Evolutionary conservation across 1,140 invertebrate genomes (phyloP), one percentile per base, ranked within the genome.

Genomic region (Goniozus legneri): DNA sequence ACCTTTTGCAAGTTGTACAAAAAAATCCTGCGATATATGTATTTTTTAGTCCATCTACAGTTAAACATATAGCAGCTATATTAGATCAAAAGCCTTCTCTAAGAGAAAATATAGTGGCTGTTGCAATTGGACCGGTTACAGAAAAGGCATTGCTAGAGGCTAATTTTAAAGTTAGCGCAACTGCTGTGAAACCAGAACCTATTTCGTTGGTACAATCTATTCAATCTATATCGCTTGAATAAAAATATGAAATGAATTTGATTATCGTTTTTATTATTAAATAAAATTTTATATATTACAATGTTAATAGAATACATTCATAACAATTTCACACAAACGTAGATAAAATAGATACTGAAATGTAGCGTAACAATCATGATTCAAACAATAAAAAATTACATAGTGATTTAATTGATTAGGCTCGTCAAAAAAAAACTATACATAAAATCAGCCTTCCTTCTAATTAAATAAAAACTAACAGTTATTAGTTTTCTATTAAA

Each of bases 61-160:
- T 71, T 15, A 55, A 73, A 15, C 50, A 55, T 43, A 27, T 73
- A 22, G 24, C 62, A 30, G 30, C 36, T 18, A 31, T 56, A 14
- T 50, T 69, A 40, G 30, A 21, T 2, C 57, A 47, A 37, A 43
- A 59, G 19, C 31, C 45, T 15, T 50, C 19, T 32, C 19, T 60
- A 36, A 34, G 62, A 2, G 46, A 58, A 16, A 47, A 49, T 33
- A 47, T 65, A n/a, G 69, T 64, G 65, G 52, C 65, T 20, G 49
- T 73, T 32, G 72, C 74, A 13, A 75, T 76, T 44, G 74, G 74
- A n/a, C 66, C 70, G 36, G 54, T 67, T 10, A 75, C 74, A 15
- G 58, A 44, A 33, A 52, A 70, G 34, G 65, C 71, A 39, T 34
- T 76, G 20, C 31, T 38, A 18, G 49, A 66, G 40, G 34, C 49